Evolutionary conservation across 2,113 vertebrate genomes (phyloP).

Genomic region (Mesocricetus auratus): DNA sequence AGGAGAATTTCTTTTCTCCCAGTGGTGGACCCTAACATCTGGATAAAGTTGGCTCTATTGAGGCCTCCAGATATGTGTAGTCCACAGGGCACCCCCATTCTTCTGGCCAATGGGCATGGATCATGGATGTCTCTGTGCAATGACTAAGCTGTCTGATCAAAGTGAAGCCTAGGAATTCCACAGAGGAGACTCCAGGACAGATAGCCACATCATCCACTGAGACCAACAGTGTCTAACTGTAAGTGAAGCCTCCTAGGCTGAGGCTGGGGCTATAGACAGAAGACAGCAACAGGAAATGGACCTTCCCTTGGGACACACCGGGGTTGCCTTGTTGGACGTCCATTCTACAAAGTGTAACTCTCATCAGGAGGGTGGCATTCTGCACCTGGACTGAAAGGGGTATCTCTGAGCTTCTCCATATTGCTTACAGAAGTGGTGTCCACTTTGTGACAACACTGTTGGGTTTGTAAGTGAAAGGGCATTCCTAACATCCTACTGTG

Average conservation of each 20-base stretch:
- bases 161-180: neutral
- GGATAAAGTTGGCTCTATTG: neutral
- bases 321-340: neutral
- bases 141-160: neutral
- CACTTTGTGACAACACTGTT: conserved; percentile 5
- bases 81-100: neutral
- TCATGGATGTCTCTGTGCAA: neutral
- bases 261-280: neutral
- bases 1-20: neutral
- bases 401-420: neutral
- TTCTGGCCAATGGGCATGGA: neutral
- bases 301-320: neutral
- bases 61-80: neutral
- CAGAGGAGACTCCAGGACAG: neutral
- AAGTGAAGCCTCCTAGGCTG: neutral
- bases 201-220: neutral
- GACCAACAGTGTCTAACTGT: neutral
- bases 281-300: neutral
- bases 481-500: conserved; percentile 40
- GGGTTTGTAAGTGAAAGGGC: neutral
- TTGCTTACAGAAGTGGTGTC: neutral
- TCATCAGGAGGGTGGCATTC: neutral
- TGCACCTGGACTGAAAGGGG: neutral
- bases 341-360: no score
- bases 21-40: neutral